Base-by-base conservation (phyloP, 1,140 invertebrate species). In the Papilio aristodemus region DNA sequence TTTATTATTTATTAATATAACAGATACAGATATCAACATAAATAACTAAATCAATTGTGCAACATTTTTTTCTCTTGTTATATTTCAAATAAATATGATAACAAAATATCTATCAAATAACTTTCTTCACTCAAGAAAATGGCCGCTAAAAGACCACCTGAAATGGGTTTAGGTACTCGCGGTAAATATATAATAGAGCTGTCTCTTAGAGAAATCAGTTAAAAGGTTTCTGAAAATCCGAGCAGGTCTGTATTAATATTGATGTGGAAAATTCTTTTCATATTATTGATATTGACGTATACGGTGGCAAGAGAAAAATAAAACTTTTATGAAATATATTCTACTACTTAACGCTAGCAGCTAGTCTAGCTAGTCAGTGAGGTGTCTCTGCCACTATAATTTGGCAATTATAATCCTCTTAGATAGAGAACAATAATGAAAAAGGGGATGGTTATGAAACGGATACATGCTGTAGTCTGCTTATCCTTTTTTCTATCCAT, bases 221-320 rank as follows among this genome's bases (percentile, higher is more conserved):
- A 62, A 62, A 62, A 62, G 32, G 59, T 62, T 62, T 62, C 59
- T 62, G 14, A 36, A n/a, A 38, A 62, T 62, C 36, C 36, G 8
- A 36, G 32, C 14, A 60, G 32, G 1, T 37, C 36, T 39, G 32
- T 37, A 39, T 62, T 62, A 39, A 19, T 62, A 62, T 62, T 39
- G 36, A 62, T 10, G 59, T 62, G 9, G 8, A n/a, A 62, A 62
- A 39, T 38, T 1, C 36, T 62, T 36, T 59, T 1, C 36, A 57
- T 27, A 57, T 25, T 57, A 59, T 59, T 59, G 13, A 14, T 59
- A 59, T 59, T 59, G 57, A 59, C 57, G 32, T 9, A 59, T 14
- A 25, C n/a, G 36, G 25, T 36, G 13, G n/a, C n/a, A 36, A 59
- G 22, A 27, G 19, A 17, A 17, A 58, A 19, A 25, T 22, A n/a